A percentile compares a stretch with the other conserved stretches of the same genome.
These are phyloP conservation scores for Heterodera carotae DNA, from an alignment of 1,140 invertebrate genomes.

Conservation along the genomic window DNA sequence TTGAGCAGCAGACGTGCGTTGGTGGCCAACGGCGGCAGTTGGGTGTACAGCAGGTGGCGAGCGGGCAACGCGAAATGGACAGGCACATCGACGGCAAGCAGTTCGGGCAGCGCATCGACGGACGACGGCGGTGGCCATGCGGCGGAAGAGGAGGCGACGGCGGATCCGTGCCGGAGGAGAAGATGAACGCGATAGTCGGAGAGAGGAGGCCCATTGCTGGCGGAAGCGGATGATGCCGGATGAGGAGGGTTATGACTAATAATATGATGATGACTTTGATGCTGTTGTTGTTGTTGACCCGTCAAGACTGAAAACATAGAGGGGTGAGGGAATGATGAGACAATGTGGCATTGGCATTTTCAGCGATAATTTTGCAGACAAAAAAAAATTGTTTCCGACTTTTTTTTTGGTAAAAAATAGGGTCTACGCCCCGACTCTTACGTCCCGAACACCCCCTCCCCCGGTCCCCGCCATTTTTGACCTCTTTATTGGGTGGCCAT, in stretches of 20 bases:
- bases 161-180: not conserved
- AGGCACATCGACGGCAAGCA: slow-evolving; percentile 8
- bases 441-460: too few species aligned
- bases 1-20: slow-evolving; percentile 18
- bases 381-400: too few species aligned
- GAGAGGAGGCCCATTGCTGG: not conserved
- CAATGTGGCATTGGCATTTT: too few species aligned
- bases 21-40: not conserved
- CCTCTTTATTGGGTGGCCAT: too few species aligned
- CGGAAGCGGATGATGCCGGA: not conserved
- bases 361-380: too few species aligned
- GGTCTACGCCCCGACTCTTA: too few species aligned
- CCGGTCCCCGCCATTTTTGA: too few species aligned
- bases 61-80: slow-evolving; percentile 12
- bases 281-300: not conserved
- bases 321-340: too few species aligned
- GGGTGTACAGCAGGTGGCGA: slow-evolving; percentile 20
- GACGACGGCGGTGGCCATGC: not conserved
- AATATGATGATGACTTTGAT: not conserved
- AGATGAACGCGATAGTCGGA: slow-evolving; percentile 4
- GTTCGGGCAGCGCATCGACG: slow-evolving; percentile 5
- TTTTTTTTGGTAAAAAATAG: too few species aligned
- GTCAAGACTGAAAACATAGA: not conserved
- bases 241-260: too few species aligned
- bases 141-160: not conserved